Base-by-base conservation (phyloP, 1,140 invertebrate species). In the Thaumatotibia leucotreta region DNA sequence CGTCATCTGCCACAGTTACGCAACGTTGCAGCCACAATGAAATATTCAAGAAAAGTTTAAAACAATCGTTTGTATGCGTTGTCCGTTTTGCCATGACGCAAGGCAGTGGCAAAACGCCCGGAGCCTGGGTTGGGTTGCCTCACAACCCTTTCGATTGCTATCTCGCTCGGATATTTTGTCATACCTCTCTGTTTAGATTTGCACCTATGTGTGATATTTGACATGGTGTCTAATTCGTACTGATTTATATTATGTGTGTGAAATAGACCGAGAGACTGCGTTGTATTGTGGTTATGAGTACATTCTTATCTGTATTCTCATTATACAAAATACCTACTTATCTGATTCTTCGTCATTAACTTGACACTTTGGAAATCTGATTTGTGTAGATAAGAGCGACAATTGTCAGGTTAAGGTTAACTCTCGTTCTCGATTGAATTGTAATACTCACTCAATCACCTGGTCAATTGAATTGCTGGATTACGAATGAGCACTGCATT, bases 21-120 rank as follows among this genome's bases (percentile, higher is more conserved):
- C 75, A 79, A 81, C 77, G 75, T 66, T 64, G 67, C 23, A n/a
- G 23, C 39, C 61, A 50, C 67, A 68, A 77, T 83, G 77, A 85
- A 82, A 82, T 80, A 85, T 83, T 83, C 70, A 83, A 79, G 77
- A 73, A 73, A 72, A 66, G 49, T 58, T 58, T 58, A 29, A 58
- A 58, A 58, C 52, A 58, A 58, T 58, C 52, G 52, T 58, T 58
- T 27, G 52, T 58, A 58, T 58, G 22, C 50, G 20, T 23, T 52
- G 50, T 52, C 27, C 23, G 52, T 58, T 27, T 62, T 31, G 29
- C 58, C 14, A 20, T 84, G 74, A 79, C 71, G 81, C 75, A 82
- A 82, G 69, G 63, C 32, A 74, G 72, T 81, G 77, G 79, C 79
- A 77, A 77, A 78, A 70, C 72, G 79, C 75, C 80, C 72, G 66